Conservation (phyloP, 2,113 vertebrate genomes). For the Nannospalax galili region DNA sequence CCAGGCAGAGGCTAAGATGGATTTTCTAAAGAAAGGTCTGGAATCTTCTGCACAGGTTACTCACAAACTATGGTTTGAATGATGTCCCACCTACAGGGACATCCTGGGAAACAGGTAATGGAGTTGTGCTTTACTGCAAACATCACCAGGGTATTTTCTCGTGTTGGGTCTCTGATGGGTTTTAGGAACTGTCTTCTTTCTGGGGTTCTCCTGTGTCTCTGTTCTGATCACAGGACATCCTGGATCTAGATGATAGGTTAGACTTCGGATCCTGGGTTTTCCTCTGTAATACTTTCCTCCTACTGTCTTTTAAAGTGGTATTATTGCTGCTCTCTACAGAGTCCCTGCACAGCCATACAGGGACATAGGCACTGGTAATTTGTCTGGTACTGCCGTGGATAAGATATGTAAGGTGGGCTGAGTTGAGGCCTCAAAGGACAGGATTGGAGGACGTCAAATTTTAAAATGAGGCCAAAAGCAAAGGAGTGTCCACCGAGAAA, state of each 20-base stretch:
- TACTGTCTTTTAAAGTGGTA: fast-evolving
- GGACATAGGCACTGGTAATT: no score
- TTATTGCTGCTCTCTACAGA: fast-evolving
- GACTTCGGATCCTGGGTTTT: background rate
- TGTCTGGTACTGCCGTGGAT: background rate
- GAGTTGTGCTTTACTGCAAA: fast-evolving
- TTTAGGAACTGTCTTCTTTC: background rate
- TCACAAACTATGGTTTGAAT: fast-evolving
- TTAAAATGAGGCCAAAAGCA: background rate
- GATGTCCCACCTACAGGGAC: no score
- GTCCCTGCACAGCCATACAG: background rate
- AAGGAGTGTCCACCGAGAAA: background rate
- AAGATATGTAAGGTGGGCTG: background rate
- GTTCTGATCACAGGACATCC: fast-evolving
- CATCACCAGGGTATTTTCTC: fast-evolving
- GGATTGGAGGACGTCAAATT: background rate
- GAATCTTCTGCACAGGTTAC: background rate
- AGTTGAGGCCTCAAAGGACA: background rate
- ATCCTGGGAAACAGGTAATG: fast-evolving
- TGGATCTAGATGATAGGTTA: fast-evolving
- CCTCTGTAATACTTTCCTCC: background rate
- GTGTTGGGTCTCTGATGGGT: background rate
- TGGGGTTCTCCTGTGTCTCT: fast-evolving
- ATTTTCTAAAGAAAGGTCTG: background rate
- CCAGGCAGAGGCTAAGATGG: background rate